Evolutionary conservation across 2,888 invertebrate species (phyloP).

Genomic region (Latheticus oryzae): DNA sequence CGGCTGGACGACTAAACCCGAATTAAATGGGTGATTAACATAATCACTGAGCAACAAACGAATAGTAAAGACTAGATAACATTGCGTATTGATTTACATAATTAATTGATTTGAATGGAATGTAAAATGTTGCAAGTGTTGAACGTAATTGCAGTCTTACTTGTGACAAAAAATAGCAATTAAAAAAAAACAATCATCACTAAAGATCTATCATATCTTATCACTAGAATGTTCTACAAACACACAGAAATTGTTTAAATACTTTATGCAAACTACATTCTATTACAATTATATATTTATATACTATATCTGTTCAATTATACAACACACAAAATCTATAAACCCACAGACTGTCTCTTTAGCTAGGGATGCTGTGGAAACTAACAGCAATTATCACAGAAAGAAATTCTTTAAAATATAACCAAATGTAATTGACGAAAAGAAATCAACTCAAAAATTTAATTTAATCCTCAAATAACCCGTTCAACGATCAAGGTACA

Average conservation of each 20-base stretch:
- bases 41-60: slow-evolving; percentile 60
- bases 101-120: slow-evolving; percentile 42
- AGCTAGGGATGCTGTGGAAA: slow-evolving; percentile 49
- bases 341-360: slow-evolving; percentile 39
- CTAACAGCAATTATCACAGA: slow-evolving; percentile 56
- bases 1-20: slow-evolving; percentile 58
- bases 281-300: slow-evolving; percentile 52
- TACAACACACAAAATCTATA: slow-evolving; percentile 47
- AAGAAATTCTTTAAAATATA: slow-evolving; percentile 55
- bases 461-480: slow-evolving; percentile 42
- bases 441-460: slow-evolving; percentile 27
- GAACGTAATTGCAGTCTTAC: slow-evolving; percentile 46
- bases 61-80: slow-evolving; percentile 58
- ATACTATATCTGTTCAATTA: slow-evolving; percentile 49
- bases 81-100: slow-evolving; percentile 51
- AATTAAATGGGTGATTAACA: slow-evolving; percentile 47
- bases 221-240: slow-evolving; percentile 54
- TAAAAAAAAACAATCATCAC: slow-evolving; percentile 38
- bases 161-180: slow-evolving; percentile 45
- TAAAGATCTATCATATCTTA: slow-evolving; percentile 43
- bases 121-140: slow-evolving; percentile 38
- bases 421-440: slow-evolving; percentile 34
- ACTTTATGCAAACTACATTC: slow-evolving; percentile 55
- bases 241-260: slow-evolving; percentile 60
- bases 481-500: slow-evolving; percentile 40